Percentiles rank a stretch among this genome's conserved stretches.
Conservation (phyloP, 2,113 vertebrate genomes). For the Stigmatopora nigra region DNA sequence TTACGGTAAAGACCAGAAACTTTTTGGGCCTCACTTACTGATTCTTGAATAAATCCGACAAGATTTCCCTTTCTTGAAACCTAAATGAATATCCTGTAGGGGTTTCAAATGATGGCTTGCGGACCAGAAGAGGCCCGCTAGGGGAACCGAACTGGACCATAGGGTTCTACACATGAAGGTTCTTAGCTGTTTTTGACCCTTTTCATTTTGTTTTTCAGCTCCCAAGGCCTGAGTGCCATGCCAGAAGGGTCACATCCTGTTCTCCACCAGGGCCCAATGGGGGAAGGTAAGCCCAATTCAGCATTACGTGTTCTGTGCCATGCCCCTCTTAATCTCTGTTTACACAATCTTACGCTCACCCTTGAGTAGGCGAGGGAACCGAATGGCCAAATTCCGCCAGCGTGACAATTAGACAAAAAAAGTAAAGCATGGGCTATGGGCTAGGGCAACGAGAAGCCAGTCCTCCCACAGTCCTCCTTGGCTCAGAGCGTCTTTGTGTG, state of each 20-base stretch:
- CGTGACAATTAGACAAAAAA: constrained; percentile 49
- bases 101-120: no score
- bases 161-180: constrained; percentile 5
- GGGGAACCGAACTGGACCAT: not conserved
- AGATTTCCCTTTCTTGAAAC: not conserved
- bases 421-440: constrained; percentile 36
- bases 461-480: constrained; percentile 47
- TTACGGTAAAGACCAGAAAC: constrained; percentile 27
- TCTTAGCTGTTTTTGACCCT: constrained; percentile 18
- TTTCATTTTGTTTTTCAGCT: constrained; percentile 47
- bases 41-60: constrained; percentile 11
- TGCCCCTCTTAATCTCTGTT: constrained; percentile 3
- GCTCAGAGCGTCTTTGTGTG: constrained; percentile 62
- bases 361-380: constrained; percentile 6
- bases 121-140: no score
- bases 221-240: constrained; percentile 67
- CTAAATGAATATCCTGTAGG: not conserved
- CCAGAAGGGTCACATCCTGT: constrained; percentile 65
- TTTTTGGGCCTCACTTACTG: constrained; percentile 11
- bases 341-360: constrained; percentile 16
- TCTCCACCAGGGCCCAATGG: constrained; percentile 67
- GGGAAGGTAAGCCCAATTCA: constrained; percentile 68
- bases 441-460: constrained; percentile 38
- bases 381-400: constrained; percentile 45
- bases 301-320: not conserved